Percentiles rank a stretch among this genome's conserved stretches.
phyloP scores from a whole-genome alignment of 1,140 invertebrate species.

The Notospermus geniculatus region DNA sequence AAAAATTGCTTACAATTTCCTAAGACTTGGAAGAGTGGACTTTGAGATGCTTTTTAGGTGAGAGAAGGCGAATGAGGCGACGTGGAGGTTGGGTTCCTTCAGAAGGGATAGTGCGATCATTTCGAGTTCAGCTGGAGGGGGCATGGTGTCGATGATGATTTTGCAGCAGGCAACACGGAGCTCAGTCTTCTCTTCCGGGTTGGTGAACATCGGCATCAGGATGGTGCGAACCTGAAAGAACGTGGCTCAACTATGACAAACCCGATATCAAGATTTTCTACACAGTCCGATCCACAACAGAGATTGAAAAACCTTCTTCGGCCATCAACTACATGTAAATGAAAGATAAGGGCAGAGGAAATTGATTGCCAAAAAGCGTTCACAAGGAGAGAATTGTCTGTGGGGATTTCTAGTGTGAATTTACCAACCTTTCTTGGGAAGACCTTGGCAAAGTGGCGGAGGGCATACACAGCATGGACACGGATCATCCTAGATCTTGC shows the following conservation, averaged over 20 bases:
- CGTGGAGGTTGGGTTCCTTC: constrained; percentile 34
- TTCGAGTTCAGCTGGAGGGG: constrained; percentile 24
- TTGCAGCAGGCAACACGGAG: constrained; percentile 38
- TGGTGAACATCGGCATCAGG: constrained; percentile 35
- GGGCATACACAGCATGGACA: constrained; percentile 37
- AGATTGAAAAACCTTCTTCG: too few species aligned
- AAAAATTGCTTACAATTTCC: constrained; percentile 28
- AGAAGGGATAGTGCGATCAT: constrained; percentile 30
- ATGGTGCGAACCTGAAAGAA: constrained; percentile 29
- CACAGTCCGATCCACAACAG: neutral
- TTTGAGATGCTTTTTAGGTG: constrained; percentile 30
- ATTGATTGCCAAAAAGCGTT: too few species aligned
- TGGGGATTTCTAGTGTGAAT: neutral
- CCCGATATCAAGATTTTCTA: neutral
- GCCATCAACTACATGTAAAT: too few species aligned
- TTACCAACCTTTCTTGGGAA: constrained; percentile 28
- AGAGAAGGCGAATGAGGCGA: constrained; percentile 37
- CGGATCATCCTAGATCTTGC: constrained; percentile 28
- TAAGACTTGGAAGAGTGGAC: constrained; percentile 25
- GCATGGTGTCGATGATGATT: constrained; percentile 24
- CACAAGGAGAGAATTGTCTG: too few species aligned
- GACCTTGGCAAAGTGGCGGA: constrained; percentile 29
- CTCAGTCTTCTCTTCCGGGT: constrained; percentile 31
- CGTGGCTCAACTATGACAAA: too few species aligned
- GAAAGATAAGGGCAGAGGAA: too few species aligned